These are phyloP conservation scores for Rhyacophila brunnea DNA, from an alignment of 1,140 invertebrate species.

Conservation along the genomic window DNA sequence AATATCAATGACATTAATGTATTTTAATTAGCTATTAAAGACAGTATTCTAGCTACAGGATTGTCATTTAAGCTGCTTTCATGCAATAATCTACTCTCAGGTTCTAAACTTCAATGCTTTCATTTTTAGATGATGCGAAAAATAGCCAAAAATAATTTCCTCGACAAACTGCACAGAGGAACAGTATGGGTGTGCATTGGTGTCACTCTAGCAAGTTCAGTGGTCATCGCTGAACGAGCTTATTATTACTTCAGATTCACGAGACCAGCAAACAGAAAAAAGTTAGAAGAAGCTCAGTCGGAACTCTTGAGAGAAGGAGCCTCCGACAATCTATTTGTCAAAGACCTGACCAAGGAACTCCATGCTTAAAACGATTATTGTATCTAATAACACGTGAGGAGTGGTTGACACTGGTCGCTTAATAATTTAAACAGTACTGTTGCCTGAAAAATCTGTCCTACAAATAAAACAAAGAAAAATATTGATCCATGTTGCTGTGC, in stretches of 20 bases:
- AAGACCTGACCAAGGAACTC: conserved; percentile 16
- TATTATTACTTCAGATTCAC: conserved; percentile 20
- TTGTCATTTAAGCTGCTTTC: too few species aligned
- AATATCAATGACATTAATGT: too few species aligned
- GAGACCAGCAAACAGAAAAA: conserved; percentile 11
- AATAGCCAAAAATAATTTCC: conserved; percentile 1
- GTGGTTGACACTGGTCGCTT: too few species aligned
- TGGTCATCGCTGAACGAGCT: conserved; percentile 4
- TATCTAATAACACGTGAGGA: too few species aligned
- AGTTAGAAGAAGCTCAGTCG: conserved; percentile 5
- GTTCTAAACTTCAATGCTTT: too few species aligned
- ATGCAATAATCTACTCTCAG: too few species aligned
- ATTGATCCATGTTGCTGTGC: too few species aligned
- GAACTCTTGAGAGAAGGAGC: conserved; percentile 28
- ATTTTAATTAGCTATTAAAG: too few species aligned
- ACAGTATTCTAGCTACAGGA: too few species aligned
- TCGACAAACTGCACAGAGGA: conserved; percentile 26
- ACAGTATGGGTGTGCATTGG: conserved; percentile 21
- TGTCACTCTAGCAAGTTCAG: conserved; percentile 1
- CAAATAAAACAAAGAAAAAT: too few species aligned
- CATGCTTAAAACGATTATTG: conserved; percentile 19
- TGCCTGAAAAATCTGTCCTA: too few species aligned
- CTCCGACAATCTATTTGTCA: conserved; percentile 17
- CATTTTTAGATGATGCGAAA: neutral
- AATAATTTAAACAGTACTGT: too few species aligned